Conservation (phyloP, 2,113 vertebrate species). For the Colius striatus region DNA sequence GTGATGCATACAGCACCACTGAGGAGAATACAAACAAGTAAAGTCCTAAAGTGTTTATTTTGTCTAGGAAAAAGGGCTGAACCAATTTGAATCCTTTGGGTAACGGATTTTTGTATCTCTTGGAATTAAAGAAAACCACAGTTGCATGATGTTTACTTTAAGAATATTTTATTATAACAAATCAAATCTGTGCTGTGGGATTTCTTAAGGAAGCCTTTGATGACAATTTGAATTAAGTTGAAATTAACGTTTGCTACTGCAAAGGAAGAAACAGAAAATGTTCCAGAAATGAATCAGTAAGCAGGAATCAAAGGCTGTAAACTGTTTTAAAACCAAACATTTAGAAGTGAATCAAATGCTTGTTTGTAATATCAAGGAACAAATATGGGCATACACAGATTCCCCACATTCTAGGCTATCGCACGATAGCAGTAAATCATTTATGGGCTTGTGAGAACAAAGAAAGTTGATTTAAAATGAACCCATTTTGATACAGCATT, state of each 20-base stretch:
- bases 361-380: slow-evolving; percentile 67
- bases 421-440: slow-evolving; percentile 63
- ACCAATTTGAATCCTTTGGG: slow-evolving; percentile 75
- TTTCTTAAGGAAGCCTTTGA: slow-evolving; percentile 74
- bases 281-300: slow-evolving; percentile 72
- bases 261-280: slow-evolving; percentile 70
- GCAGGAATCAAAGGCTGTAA: slow-evolving; percentile 69
- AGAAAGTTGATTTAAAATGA: slow-evolving; percentile 63
- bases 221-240: slow-evolving; percentile 74
- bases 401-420: slow-evolving; percentile 62
- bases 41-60: slow-evolving; percentile 91
- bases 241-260: slow-evolving; percentile 70
- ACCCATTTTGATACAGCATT: slow-evolving; percentile 22
- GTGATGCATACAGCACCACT: slow-evolving; percentile 88
- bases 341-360: slow-evolving; percentile 69
- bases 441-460: slow-evolving; percentile 61
- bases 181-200: slow-evolving; percentile 68
- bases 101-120: slow-evolving; percentile 72
- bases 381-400: slow-evolving; percentile 64
- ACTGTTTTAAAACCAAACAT: slow-evolving; percentile 70
- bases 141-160: slow-evolving; percentile 64
- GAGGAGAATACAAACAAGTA: slow-evolving; percentile 92
- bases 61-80: slow-evolving; percentile 82
- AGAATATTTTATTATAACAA: slow-evolving; percentile 74
- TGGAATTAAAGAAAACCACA: slow-evolving; percentile 61